These are phyloP conservation scores for Hypothenemus hampei DNA, from an alignment of 1,140 invertebrate genomes.

Conservation along the genomic window DNA sequence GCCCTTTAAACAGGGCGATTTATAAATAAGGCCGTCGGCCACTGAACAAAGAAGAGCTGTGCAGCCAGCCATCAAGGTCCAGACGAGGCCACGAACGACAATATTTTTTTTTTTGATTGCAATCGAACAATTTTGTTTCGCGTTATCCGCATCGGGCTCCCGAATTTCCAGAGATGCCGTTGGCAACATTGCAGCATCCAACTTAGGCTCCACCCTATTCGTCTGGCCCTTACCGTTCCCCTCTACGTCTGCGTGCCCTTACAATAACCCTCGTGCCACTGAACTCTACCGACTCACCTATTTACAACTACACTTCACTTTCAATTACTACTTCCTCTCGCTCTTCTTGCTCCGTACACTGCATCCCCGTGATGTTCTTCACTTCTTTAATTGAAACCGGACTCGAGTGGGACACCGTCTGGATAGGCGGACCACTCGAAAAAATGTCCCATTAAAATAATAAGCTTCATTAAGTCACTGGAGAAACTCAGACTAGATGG, in stretches of 20 bases:
- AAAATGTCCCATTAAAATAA: no score
- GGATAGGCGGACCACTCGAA: no score
- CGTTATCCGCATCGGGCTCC: no score
- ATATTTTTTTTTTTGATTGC: slow-evolving; percentile 1
- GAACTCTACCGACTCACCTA: slow-evolving; percentile 37
- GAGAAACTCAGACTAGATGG: no score
- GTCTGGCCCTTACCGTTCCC: slow-evolving; percentile 20
- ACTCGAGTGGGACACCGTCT: not conserved
- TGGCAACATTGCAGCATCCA: no score
- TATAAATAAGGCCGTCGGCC: slow-evolving; percentile 18
- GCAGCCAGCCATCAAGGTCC: slow-evolving; percentile 11
- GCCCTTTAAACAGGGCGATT: slow-evolving; percentile 11
- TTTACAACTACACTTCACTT: slow-evolving; percentile 34
- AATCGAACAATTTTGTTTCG: no score
- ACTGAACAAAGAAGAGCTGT: slow-evolving; percentile 14
- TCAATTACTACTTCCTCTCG: slow-evolving; percentile 34
- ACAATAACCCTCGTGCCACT: slow-evolving; percentile 38
- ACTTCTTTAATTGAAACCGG: not conserved
- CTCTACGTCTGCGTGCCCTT: slow-evolving; percentile 24
- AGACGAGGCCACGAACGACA: slow-evolving; percentile 14
- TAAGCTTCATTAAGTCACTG: no score
- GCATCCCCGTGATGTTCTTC: not conserved
- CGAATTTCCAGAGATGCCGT: no score
- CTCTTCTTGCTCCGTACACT: not conserved
- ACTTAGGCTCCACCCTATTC: slow-evolving; percentile 23